Conservation (phyloP, 2,113 vertebrate species). For the Bubo scandiacus region DNA sequence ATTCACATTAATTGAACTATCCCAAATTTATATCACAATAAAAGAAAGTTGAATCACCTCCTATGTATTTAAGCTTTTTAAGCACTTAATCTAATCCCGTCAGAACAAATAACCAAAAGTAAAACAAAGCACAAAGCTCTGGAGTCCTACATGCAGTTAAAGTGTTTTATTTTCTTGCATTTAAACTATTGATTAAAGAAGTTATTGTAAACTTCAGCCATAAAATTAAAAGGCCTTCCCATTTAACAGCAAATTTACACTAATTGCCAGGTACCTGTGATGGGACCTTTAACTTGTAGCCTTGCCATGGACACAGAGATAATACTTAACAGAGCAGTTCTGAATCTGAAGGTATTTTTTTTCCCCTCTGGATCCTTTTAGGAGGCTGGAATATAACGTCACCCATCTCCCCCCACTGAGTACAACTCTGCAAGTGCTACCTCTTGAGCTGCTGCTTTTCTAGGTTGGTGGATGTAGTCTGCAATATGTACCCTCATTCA, state of each 20-base stretch:
- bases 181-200: constrained; percentile 69
- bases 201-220: constrained; percentile 37
- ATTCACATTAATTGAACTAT: constrained; percentile 41
- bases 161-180: constrained; percentile 65
- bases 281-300: background rate
- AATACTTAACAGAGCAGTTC: background rate
- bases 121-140: constrained; percentile 55
- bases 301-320: background rate
- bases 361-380: background rate
- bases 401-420: background rate
- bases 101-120: constrained; percentile 38
- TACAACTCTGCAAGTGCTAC: background rate
- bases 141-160: constrained; percentile 40
- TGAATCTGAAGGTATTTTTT: background rate
- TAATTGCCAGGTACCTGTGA: background rate
- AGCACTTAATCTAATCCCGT: constrained; percentile 49
- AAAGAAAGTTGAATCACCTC: constrained; percentile 20
- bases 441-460: background rate
- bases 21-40: constrained; percentile 49
- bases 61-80: constrained; percentile 30
- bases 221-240: constrained; percentile 55
- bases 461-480: background rate
- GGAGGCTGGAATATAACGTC: background rate
- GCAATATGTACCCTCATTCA: background rate
- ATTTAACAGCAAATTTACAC: constrained; percentile 38